Conservation (phyloP, 2,113 vertebrate genomes). For the Tupaia tana region DNA sequence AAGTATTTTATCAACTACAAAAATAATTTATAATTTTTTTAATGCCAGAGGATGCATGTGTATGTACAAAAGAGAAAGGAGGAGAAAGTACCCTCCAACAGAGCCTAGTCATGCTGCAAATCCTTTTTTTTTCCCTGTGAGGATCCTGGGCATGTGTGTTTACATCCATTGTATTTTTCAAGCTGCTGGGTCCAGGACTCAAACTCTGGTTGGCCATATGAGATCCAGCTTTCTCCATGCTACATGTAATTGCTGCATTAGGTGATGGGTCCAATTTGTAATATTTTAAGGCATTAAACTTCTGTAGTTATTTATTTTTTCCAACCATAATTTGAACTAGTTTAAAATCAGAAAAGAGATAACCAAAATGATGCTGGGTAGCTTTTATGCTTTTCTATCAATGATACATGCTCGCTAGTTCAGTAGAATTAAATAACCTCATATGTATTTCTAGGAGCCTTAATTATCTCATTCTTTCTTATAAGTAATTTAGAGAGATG, state of each 20-base stretch:
- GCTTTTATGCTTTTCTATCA: neutral
- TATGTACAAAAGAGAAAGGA: too few relatives aligned
- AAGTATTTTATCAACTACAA: neutral
- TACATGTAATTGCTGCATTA: too few relatives aligned
- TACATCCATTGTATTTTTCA: too few relatives aligned
- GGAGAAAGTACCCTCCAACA: too few relatives aligned
- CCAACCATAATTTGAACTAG: neutral
- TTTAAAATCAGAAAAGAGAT: constrained; percentile 17
- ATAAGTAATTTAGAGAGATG: neutral
- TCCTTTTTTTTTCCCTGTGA: too few relatives aligned
- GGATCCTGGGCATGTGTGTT: too few relatives aligned
- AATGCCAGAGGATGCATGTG: too few relatives aligned
- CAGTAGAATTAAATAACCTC: neutral
- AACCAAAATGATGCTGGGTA: neutral
- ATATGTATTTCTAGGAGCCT: neutral
- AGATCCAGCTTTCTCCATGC: too few relatives aligned
- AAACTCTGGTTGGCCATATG: too few relatives aligned
- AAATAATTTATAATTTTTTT: neutral
- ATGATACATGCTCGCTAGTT: neutral
- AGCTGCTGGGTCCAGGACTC: too few relatives aligned
- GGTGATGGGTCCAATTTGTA: neutral
- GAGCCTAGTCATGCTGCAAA: too few relatives aligned
- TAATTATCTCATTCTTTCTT: neutral
- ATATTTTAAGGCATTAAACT: neutral
- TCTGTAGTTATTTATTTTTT: neutral